Conservation (phyloP, 2,888 invertebrate genomes). For the Limenitis camilla region DNA sequence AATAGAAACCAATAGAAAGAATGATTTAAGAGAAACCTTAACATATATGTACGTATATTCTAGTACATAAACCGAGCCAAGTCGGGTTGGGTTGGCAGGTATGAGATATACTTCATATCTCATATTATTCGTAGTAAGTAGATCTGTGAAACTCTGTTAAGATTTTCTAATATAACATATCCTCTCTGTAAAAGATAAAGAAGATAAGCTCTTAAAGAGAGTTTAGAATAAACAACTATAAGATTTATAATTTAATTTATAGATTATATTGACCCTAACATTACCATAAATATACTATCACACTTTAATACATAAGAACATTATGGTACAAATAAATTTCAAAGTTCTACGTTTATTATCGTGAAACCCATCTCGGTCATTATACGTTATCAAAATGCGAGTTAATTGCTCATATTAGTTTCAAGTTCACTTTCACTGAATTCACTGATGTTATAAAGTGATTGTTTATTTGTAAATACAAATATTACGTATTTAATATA, state of each 20-base stretch:
- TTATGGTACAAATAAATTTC: conserved; percentile 14
- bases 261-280: neutral
- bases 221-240: too few relatives aligned
- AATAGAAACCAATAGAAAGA: too few relatives aligned
- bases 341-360: conserved; percentile 24
- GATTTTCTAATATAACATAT: too few relatives aligned
- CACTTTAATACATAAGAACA: neutral
- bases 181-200: too few relatives aligned
- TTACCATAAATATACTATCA: conserved; percentile 2
- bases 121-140: too few relatives aligned
- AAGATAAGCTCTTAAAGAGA: too few relatives aligned
- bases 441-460: conserved; percentile 5
- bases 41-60: too few relatives aligned
- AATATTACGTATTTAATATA: neutral
- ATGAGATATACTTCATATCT: too few relatives aligned
- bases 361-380: conserved; percentile 27
- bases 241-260: neutral
- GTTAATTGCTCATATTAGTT: conserved; percentile 30
- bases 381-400: conserved; percentile 26
- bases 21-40: too few relatives aligned
- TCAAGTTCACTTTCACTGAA: conserved; percentile 10
- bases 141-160: too few relatives aligned
- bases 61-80: too few relatives aligned
- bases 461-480: neutral
- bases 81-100: too few relatives aligned